Conservation (phyloP, 2,797 vertebrate species). For the Leptatherina wallacei region DNA sequence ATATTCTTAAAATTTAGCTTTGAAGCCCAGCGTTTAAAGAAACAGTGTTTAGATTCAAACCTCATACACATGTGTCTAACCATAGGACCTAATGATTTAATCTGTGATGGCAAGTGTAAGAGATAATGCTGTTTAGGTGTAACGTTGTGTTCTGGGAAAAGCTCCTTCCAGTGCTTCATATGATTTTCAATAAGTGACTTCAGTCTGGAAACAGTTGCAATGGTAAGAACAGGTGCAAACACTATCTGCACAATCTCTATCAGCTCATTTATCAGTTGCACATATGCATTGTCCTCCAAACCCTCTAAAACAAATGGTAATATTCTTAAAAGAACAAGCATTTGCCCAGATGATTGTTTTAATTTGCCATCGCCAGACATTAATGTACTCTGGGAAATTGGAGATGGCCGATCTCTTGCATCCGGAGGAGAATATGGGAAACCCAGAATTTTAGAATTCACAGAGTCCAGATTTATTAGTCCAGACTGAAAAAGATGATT, state of each 20-base stretch:
- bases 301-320: conserved; percentile 29
- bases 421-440: conserved; percentile 38
- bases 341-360: conserved; percentile 18
- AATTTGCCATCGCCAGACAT: conserved; percentile 17
- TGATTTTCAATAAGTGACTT: conserved; percentile 9
- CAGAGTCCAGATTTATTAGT: conserved; percentile 20
- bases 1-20: conserved; percentile 46
- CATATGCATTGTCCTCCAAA: conserved; percentile 10
- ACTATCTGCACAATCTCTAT: conserved; percentile 13
- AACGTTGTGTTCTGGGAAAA: conserved; percentile 39
- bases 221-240: conserved; percentile 1
- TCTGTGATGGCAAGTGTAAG: conserved; percentile 30
- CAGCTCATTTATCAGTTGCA: background rate
- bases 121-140: conserved; percentile 48
- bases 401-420: conserved; percentile 1
- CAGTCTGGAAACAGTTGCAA: conserved; percentile 6
- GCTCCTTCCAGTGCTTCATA: conserved; percentile 4
- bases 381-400: conserved; percentile 24
- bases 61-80: conserved; percentile 43
- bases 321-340: conserved; percentile 24
- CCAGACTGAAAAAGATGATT: conserved; percentile 25
- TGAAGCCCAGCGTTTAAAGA: conserved; percentile 38
- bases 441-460: conserved; percentile 24
- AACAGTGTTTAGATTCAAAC: conserved; percentile 41
- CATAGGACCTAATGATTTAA: conserved; percentile 26